Evolutionary conservation across 53 echinoderm and acorn worm genomes (phyloP), one percentile per base, ranked within the genome.

Genomic region (Echinometra lucunter): DNA sequence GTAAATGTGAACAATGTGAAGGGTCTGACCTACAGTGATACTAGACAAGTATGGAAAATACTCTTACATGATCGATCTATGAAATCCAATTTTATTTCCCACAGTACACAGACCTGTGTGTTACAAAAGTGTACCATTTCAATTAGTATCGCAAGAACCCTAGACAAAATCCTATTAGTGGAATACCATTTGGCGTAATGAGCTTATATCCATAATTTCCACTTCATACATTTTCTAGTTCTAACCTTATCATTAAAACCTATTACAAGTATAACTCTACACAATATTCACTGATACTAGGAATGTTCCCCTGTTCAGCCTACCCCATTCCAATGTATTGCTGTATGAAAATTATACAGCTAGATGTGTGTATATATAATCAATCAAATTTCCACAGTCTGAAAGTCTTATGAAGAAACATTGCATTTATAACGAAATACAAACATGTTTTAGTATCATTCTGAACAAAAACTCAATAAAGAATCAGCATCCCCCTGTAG

Each of bases 141-240:
- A 81, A 44, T 44, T 44, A 35, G 40, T 44, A 21, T 42, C 19
- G 42, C 30, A 81, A 40, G 30, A 42, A 81, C 23, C 17, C 17
- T 17, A 42, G 35, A 72, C 28, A 42, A 42, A 81, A 81, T 81
- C 81, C 42, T 44, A 81, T 81, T 44, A 44, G 44, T 44, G 44
- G 81, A 81, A 42, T 40, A 81, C 34, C 34, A 35, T 40, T 44
- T 44, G 42, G 19, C 3, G 19, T 81, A 42, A 81, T 44, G 44
- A 44, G 81, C 81, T 81, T 81, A 81, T 44, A 81, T 44, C 81
- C 44, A 44, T n/a, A n/a, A n/a, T 81, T 40, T 81, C 40, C 23
- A 81, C 44, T 81, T 25, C 23, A 81, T 44, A 81, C 81, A 81
- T 81, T 44, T 53, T 81, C 81, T 21, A 1, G 44, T 81, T 81